Evolutionary conservation across 2,113 vertebrate genomes (phyloP).

Genomic region (Holacanthus passer): DNA sequence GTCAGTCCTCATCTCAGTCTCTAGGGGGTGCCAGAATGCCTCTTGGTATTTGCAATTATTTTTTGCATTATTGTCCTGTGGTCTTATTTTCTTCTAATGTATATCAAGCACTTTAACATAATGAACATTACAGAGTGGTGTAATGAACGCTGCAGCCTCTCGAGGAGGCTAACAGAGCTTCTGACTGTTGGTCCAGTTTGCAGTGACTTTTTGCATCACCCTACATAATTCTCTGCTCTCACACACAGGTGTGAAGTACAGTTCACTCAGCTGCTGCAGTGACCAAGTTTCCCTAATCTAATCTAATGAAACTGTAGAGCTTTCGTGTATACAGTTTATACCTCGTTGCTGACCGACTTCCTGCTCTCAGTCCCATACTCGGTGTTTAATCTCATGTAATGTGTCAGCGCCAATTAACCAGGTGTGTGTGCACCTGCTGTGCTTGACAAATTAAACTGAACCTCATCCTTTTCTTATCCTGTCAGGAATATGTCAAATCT

Average conservation of each 20-base stretch:
- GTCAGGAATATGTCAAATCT: slow-evolving; percentile 7
- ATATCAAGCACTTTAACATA: too few species aligned
- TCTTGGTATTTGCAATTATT: too few species aligned
- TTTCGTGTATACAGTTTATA: too few species aligned
- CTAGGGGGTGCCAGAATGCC: too few species aligned
- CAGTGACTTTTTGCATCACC: too few species aligned
- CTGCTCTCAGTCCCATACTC: not conserved
- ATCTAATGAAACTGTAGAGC: not conserved
- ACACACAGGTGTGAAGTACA: not conserved
- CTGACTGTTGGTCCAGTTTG: too few species aligned
- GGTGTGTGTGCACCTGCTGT: slow-evolving; percentile 11
- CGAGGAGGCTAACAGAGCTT: too few species aligned
- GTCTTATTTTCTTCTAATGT: too few species aligned
- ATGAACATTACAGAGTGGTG: too few species aligned
- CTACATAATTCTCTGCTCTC: not conserved
- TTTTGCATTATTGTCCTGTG: too few species aligned
- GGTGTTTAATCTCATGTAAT: not conserved
- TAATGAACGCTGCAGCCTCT: too few species aligned
- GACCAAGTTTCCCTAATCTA: not conserved
- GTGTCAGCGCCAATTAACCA: not conserved
- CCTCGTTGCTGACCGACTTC: not conserved
- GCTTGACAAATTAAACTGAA: not conserved
- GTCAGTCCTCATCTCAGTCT: too few species aligned
- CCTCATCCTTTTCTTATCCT: not conserved
- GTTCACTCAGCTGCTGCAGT: slow-evolving; percentile 14